Evolutionary conservation across 2,113 vertebrate species (phyloP).

Genomic region (Macroglossus sobrinus): DNA sequence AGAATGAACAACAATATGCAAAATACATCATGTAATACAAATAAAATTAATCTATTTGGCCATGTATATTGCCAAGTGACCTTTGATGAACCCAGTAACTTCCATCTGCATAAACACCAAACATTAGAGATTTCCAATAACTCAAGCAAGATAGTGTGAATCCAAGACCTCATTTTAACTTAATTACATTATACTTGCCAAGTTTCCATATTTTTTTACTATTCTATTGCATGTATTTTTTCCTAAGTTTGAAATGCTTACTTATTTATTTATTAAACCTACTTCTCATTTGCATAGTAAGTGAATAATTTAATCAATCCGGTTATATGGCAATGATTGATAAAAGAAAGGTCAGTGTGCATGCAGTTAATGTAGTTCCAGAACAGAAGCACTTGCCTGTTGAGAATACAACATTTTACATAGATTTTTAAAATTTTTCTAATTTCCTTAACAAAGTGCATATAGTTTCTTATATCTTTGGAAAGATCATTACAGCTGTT

Average conservation of each 20-base stretch:
- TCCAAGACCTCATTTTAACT: not conserved
- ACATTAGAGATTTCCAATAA: not conserved
- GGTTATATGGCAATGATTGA: not conserved
- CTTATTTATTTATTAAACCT: not conserved
- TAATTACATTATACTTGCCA: not conserved
- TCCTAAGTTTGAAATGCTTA: not conserved
- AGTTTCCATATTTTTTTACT: not conserved
- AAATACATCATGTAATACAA: not conserved
- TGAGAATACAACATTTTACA: not conserved
- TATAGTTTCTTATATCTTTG: not conserved
- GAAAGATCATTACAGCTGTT: not conserved
- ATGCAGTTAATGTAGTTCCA: not conserved
- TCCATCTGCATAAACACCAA: not conserved
- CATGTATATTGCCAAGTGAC: not conserved
- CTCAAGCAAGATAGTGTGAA: not conserved
- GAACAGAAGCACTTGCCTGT: not conserved
- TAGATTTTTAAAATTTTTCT: not conserved
- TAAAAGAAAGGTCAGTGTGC: not conserved
- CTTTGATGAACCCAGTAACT: not conserved
- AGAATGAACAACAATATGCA: not conserved
- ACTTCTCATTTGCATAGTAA: not conserved
- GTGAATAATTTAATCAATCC: not conserved
- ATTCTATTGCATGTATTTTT: not conserved
- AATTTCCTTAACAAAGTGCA: not conserved
- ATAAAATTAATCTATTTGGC: not conserved